Evolutionary conservation across 2,113 vertebrate species (phyloP), one percentile per base, ranked within the genome.

Genomic region (Triplophysa dalaica): DNA sequence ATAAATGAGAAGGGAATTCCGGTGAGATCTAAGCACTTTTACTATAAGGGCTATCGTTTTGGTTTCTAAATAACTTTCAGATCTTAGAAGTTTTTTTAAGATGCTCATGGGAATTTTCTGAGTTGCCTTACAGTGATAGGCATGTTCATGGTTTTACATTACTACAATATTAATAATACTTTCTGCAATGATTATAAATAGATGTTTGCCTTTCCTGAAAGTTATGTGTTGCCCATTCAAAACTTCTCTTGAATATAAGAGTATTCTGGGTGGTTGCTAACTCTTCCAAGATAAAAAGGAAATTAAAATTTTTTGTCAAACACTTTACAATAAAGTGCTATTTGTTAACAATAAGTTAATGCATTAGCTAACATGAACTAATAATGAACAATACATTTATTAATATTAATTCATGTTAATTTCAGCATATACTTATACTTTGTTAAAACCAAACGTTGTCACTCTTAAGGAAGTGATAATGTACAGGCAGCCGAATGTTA

Each of bases 1-100:
- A 70, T 79, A 61, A 33, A 73, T 5, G 70, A 73, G 70, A 13
- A 73, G 70, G 70, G 52, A 73, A 73, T 60, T 73, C n/a, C 70
- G 38, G 3, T 0, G n/a, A 60, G 70, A 74, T 43, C 70, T 43
- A 54, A 43, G 8, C 12, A 0, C 54, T 22, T 74, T 74, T 12
- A 72, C 50, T 70, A n/a, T 17, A 29, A 58, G 19, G 69, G 2
- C 70, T 58, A 19, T 74, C 29, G 29, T 24, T 74, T 74, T 2
- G 70, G 54, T 74, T 17, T 60, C 54, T 14, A 73, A 73, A 73
- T 43, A 41, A 74, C 70, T 43, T 60, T 54, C 70, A 74, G 33
- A 74, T 60, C 56, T 60, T 58, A 70, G 4, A n/a, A 2, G 0
- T 21, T 58, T 72, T 29, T 38, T 3, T 22, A 22, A 13, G 17